These are phyloP conservation scores for Protobothrops flavoviridis DNA, from an alignment of 2,113 vertebrate species.

Conservation along the genomic window DNA sequence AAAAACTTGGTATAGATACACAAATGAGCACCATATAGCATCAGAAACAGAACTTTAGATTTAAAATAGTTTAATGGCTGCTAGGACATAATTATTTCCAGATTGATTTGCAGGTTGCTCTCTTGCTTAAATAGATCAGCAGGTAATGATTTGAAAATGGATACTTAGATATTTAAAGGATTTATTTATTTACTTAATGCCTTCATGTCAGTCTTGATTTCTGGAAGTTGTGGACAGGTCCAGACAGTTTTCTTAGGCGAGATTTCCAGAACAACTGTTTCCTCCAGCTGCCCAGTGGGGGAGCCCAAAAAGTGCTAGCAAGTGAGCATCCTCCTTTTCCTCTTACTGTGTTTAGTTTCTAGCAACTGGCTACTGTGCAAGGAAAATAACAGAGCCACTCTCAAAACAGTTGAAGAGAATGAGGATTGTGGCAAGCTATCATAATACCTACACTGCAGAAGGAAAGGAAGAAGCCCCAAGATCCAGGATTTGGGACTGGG, in stretches of 20 bases:
- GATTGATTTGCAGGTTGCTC: neutral
- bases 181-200: neutral
- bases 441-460: neutral
- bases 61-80: neutral
- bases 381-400: neutral
- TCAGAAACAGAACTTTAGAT: neutral
- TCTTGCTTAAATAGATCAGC: neutral
- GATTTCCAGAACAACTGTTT: neutral
- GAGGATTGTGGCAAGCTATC: neutral
- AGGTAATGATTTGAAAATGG: neutral
- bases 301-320: neutral
- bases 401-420: neutral
- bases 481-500: neutral
- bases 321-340: neutral
- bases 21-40: neutral
- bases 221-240: neutral
- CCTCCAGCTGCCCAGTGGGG: neutral
- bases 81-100: neutral
- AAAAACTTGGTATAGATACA: neutral
- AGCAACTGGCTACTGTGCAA: neutral
- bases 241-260: neutral
- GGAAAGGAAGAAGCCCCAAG: neutral
- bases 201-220: neutral
- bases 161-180: neutral
- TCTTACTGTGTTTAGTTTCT: neutral